phyloP scores from a whole-genome alignment of 2,113 vertebrate genomes.

The Fulmarus glacialis region DNA sequence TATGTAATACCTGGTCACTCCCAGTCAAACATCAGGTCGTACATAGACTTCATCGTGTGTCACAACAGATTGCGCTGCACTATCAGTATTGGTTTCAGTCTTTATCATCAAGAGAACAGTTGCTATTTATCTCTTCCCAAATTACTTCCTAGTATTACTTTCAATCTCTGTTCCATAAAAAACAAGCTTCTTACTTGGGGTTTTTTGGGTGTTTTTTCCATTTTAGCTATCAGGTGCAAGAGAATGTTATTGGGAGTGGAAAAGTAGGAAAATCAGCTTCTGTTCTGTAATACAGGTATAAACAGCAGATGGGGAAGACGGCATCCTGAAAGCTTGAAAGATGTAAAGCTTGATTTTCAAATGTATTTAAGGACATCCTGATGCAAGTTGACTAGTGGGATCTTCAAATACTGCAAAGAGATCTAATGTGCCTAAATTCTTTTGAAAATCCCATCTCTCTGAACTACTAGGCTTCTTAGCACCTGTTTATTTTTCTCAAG shows the following conservation, averaged over 20 bases:
- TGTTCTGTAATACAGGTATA: neutral
- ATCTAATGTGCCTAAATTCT: neutral
- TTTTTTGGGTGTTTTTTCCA: neutral
- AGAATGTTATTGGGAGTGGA: neutral
- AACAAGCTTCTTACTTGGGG: neutral
- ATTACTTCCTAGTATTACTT: constrained; percentile 19
- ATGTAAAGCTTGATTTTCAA: neutral
- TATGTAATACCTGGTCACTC: neutral
- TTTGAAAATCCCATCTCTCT: neutral
- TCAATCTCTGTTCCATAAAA: neutral
- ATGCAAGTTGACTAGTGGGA: neutral
- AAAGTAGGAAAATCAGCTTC: neutral
- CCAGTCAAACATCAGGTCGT: neutral
- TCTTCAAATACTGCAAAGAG: neutral
- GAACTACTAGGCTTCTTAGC: neutral
- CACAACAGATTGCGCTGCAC: neutral
- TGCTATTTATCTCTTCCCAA: constrained; percentile 41
- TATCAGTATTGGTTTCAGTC: constrained; percentile 3
- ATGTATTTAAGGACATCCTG: neutral
- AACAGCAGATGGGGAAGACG: neutral
- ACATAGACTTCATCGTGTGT: neutral
- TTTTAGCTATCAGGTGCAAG: neutral
- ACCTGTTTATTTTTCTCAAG: neutral
- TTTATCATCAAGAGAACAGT: constrained; percentile 22
- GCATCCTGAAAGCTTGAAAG: neutral